Conservation (phyloP, 2,113 vertebrate species). For the Melanocharis versteri region DNA sequence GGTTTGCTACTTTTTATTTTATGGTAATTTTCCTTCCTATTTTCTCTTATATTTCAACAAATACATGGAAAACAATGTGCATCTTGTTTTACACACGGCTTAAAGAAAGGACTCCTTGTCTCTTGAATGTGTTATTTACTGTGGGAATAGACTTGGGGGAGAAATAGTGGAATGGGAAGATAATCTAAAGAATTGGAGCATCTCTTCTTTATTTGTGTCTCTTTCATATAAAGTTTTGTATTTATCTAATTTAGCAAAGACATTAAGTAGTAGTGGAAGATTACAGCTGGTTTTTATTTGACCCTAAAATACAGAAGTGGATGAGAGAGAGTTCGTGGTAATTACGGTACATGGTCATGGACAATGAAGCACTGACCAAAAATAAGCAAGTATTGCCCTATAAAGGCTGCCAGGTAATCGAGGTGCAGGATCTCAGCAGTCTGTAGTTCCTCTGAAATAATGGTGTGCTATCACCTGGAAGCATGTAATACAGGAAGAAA, state of each 20-base stretch:
- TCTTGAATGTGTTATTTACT: not conserved
- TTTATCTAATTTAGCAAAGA: not conserved
- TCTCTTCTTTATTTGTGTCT: not conserved
- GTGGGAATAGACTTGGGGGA: not conserved
- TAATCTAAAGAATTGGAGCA: not conserved
- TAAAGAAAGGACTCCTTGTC: not conserved
- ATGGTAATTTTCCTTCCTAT: not conserved
- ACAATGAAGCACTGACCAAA: not conserved
- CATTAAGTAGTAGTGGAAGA: not conserved
- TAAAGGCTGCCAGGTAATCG: not conserved
- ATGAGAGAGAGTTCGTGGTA: not conserved
- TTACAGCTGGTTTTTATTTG: not conserved
- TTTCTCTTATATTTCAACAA: not conserved
- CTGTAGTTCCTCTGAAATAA: not conserved
- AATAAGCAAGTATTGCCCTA: not conserved
- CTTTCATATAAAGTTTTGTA: not conserved
- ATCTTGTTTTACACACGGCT: not conserved
- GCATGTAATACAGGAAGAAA: not conserved
- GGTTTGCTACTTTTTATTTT: not conserved
- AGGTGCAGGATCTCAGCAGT: not conserved
- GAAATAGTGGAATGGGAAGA: not conserved
- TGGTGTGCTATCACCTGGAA: not conserved
- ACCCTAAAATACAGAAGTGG: not conserved
- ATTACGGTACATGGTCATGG: not conserved
- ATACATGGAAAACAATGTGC: not conserved